Evolutionary conservation across 2,888 invertebrate species (phyloP).

Genomic region (Volucella inflata): DNA sequence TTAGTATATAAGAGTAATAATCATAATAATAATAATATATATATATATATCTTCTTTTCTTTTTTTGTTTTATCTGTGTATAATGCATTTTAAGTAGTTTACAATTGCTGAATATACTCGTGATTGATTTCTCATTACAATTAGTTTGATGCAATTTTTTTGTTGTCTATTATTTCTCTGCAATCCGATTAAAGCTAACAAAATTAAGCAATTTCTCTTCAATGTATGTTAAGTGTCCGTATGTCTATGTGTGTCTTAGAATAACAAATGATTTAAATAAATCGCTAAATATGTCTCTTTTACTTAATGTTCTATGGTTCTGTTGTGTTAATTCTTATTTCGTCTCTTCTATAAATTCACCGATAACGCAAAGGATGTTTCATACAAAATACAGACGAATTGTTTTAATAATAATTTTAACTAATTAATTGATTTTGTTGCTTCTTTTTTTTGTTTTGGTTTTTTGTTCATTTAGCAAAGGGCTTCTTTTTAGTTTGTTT

Average conservation of each 20-base stretch:
- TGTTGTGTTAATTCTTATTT: conserved; percentile 28
- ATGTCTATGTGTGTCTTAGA: conserved; percentile 44
- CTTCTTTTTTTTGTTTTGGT: conserved; percentile 24
- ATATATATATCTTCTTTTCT: too few species aligned
- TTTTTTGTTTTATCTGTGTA: conserved; percentile 52
- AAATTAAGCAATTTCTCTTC: conserved; percentile 40
- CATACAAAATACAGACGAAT: conserved; percentile 41
- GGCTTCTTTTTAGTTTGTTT: conserved; percentile 11
- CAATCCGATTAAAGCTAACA: conserved; percentile 49
- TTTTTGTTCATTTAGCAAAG: conserved; percentile 46
- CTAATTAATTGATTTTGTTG: conserved; percentile 46
- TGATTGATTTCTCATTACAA: conserved; percentile 39
- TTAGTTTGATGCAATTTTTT: conserved; percentile 7
- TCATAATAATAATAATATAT: conserved; percentile 51
- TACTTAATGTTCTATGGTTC: conserved; percentile 52
- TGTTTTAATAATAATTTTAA: conserved; percentile 47
- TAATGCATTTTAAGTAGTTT: conserved; percentile 64
- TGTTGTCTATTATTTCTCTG: conserved; percentile 17
- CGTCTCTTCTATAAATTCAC: conserved; percentile 16
- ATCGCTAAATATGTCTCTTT: conserved; percentile 51
- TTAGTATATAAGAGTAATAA: conserved; percentile 72
- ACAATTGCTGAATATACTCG: conserved; percentile 51
- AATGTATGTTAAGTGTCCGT: not conserved
- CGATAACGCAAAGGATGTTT: conserved; percentile 40
- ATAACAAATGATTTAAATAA: conserved; percentile 68